These are phyloP conservation scores for Strigamia crassipes DNA, from an alignment of 2,888 invertebrate genomes.

Conservation along the genomic window DNA sequence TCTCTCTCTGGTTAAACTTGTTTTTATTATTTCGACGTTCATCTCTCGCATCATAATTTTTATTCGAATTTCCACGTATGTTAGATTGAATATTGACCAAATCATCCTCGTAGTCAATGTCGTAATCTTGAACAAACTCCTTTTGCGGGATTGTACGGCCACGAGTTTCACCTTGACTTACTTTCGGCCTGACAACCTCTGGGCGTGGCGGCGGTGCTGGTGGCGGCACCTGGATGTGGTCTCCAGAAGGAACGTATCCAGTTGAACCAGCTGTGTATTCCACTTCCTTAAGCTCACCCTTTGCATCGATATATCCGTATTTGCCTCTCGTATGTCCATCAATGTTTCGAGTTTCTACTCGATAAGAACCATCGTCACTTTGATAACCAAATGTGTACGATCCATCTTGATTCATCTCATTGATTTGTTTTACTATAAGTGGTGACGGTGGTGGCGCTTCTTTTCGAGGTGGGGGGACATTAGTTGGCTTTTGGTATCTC, in stretches of 20 bases:
- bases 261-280: conserved; percentile 69
- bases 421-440: conserved; percentile 74
- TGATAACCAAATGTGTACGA: conserved; percentile 84
- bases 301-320: conserved; percentile 78
- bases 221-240: conserved; percentile 50
- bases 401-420: conserved; percentile 79
- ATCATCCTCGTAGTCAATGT: neutral
- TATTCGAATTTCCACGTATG: neutral
- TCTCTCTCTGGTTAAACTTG: neutral
- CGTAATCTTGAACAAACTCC: neutral
- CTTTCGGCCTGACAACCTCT: neutral
- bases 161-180: neutral
- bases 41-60: neutral
- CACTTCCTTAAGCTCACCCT: conserved; percentile 77
- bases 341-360: conserved; percentile 81
- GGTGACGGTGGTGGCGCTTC: conserved; percentile 45
- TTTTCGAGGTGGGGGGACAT: neutral
- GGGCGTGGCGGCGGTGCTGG: conserved; percentile 48
- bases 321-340: conserved; percentile 84
- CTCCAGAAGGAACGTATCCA: conserved; percentile 53
- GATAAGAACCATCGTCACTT: conserved; percentile 82
- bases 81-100: neutral
- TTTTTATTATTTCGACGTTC: neutral
- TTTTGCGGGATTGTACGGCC: neutral
- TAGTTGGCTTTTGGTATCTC: neutral